Conservation (phyloP, 2,113 vertebrate genomes). For the Mandrillus leucophaeus region DNA sequence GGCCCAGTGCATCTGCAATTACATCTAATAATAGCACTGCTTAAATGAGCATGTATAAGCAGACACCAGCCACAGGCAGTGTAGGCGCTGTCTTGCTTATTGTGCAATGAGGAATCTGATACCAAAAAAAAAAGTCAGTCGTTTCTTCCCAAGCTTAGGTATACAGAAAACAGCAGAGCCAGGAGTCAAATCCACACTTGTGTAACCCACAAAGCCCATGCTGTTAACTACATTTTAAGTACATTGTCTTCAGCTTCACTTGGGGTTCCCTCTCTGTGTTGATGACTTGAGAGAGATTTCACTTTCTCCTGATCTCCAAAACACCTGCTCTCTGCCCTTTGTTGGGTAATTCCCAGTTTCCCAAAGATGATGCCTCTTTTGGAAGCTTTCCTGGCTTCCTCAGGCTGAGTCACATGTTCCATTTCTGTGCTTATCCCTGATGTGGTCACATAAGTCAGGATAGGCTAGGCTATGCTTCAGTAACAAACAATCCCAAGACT, state of each 20-base stretch:
- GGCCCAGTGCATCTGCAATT: neutral
- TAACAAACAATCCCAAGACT: neutral
- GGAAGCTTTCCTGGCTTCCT: neutral
- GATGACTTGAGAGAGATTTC: no score
- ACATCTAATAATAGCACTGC: neutral
- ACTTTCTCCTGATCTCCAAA: neutral
- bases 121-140: neutral
- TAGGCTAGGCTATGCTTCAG: neutral
- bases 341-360: neutral
- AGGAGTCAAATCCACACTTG: neutral
- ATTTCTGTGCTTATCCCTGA: no score
- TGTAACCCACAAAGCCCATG: neutral
- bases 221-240: no score
- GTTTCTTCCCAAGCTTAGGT: neutral
- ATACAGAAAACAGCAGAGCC: neutral
- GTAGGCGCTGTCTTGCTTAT: rapidly evolving
- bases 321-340: neutral
- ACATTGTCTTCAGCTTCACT: neutral
- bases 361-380: neutral
- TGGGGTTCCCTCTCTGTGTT: neutral
- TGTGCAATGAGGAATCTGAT: no score
- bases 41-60: neutral
- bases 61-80: neutral
- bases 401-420: rapidly evolving
- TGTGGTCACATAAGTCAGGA: neutral